Percentiles rank a stretch among this genome's conserved stretches.
phyloP scores from a whole-genome alignment of 2,888 invertebrate genomes.

The Lasioglossum malachurum region DNA sequence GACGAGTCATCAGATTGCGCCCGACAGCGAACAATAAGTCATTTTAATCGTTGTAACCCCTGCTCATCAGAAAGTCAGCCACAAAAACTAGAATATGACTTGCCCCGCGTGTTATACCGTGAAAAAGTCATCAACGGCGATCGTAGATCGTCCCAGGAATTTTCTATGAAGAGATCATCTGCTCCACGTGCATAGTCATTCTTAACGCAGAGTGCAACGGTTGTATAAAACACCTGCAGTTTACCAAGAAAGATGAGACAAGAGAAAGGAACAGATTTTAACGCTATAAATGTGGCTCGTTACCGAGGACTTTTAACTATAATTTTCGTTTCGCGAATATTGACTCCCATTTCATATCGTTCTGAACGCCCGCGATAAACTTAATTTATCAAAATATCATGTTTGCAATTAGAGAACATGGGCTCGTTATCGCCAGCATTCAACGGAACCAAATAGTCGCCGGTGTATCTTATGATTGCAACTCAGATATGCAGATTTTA shows the following conservation, averaged over 20 bases:
- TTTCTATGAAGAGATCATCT: conserved; percentile 65
- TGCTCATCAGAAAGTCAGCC: neutral
- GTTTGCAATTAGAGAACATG: conserved; percentile 32
- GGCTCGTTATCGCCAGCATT: conserved; percentile 29
- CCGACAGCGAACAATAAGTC: neutral
- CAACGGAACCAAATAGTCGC: conserved; percentile 31
- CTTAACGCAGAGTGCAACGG: conserved; percentile 67
- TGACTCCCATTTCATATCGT: neutral
- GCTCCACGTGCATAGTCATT: conserved; percentile 66
- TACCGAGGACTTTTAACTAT: neutral
- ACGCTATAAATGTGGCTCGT: neutral
- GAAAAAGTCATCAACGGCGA: conserved; percentile 62
- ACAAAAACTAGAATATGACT: conserved; percentile 34
- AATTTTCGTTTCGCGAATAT: neutral
- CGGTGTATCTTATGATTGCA: conserved; percentile 30
- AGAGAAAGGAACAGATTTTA: neutral
- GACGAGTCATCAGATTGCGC: neutral
- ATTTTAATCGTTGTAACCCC: neutral
- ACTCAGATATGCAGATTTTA: conserved; percentile 57
- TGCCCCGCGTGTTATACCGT: conserved; percentile 51
- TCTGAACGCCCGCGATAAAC: neutral
- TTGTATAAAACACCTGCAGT: conserved; percentile 70
- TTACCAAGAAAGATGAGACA: neutral
- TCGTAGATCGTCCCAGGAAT: conserved; percentile 62
- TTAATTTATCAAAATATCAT: conserved; percentile 29